Base-by-base conservation (phyloP, 2,113 vertebrate species). In the Erythrocercus mccallii region DNA sequence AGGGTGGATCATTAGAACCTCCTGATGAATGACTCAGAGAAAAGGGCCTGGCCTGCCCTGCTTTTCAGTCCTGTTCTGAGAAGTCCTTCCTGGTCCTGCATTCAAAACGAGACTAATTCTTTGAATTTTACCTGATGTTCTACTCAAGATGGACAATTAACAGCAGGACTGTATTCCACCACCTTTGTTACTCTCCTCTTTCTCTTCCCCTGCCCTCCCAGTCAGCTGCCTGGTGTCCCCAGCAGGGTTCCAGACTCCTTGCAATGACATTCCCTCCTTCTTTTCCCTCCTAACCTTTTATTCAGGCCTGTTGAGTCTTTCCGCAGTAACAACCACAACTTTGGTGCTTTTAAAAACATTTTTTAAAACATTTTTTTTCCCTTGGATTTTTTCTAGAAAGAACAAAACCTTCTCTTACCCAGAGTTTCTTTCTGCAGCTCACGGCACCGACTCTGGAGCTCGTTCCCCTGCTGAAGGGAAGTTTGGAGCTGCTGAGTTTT, bases 371-470 rank as follows among this genome's bases (percentile, higher is more conserved):
- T 13, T 16, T 17, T 22, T 15, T 47, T 71, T 18, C 3, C 60
- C 6, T 44, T 12, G 14, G 40, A 60, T 37, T 15, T 65, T 87
- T 73, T 30, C 38, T 76, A n/a, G 69, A 33, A 79, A 78, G 4
- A 31, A 28, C 60, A 47, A 66, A 84, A 54, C 4, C 18, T 35
- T 69, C 61, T 94, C 97, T 97, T 97, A 98, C 98, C 98, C 92
- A 98, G 58, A 8, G 96, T 97, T 84, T 98, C 97, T 81, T 97
- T 97, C 50, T 98, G 97, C 31, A 98, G 95, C 27, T 98, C 96
- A 12, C 91, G 95, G 86, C 98, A 98, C 35, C 96, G 98, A 12
- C 68, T 96, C 86, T 98, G 98, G 15, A 98, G 93, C 87, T 97
- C 97, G 4, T 64, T 95, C 76, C 97, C 98, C 56, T 96, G 97